These are phyloP conservation scores for Circaetus cinerascens DNA, from an alignment of 2,113 vertebrate genomes.

Conservation along the genomic window DNA sequence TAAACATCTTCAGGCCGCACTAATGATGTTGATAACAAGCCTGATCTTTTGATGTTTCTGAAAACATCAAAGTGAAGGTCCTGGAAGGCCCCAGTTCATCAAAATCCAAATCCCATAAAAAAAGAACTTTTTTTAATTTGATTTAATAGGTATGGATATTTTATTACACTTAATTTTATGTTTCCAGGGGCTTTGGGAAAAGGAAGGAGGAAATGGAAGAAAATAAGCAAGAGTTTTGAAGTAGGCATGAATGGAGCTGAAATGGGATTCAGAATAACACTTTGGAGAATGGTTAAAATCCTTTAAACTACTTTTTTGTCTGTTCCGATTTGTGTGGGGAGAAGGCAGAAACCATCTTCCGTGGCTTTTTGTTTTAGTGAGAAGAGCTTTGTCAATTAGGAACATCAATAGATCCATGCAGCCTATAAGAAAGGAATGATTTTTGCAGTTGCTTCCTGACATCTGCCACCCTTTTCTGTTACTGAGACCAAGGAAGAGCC, in stretches of 20 bases:
- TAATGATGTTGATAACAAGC: constrained; percentile 65
- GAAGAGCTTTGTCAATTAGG: not conserved
- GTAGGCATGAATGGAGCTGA: not conserved
- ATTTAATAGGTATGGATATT: constrained; percentile 57
- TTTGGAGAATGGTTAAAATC: not conserved
- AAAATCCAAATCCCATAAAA: constrained; percentile 27
- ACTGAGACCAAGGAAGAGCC: not conserved
- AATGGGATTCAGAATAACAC: not conserved
- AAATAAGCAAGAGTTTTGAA: constrained; percentile 12
- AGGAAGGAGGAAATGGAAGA: not conserved
- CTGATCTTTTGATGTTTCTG: constrained; percentile 65
- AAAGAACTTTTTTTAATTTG: not conserved
- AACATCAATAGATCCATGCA: not conserved
- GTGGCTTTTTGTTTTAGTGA: not conserved
- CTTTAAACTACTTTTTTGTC: not conserved
- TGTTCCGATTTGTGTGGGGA: not conserved
- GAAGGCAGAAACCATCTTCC: not conserved
- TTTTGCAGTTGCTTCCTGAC: not conserved
- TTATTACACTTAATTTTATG: constrained; percentile 31
- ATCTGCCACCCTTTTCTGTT: not conserved
- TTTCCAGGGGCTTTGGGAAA: not conserved
- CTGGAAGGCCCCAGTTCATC: constrained; percentile 41
- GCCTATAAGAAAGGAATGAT: not conserved
- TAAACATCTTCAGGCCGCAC: not conserved
- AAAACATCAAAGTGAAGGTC: constrained; percentile 52